Conservation (phyloP, 2,113 vertebrate species). For the Dasypus novemcinctus region DNA sequence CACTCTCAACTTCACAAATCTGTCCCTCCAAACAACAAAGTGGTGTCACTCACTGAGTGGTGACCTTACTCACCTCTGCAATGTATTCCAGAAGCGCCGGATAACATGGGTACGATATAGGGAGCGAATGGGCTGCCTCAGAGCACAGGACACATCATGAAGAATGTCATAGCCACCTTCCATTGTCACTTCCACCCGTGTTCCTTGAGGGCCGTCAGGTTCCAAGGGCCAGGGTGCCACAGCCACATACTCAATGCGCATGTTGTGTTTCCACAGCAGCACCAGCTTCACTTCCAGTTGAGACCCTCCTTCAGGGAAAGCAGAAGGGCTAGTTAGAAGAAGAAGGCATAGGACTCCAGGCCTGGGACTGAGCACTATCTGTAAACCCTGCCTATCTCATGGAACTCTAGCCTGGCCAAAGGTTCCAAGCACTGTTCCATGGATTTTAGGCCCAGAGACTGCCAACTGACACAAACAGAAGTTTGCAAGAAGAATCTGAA, state of each 20-base stretch:
- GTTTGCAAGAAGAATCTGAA: background rate
- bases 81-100: constrained; percentile 98
- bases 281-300: constrained; percentile 97
- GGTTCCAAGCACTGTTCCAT: background rate
- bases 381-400: background rate
- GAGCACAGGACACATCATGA: constrained; percentile 97
- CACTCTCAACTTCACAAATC: background rate
- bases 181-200: constrained; percentile 97
- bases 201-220: constrained; percentile 83
- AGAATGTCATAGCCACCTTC: constrained; percentile 99
- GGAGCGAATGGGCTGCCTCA: constrained; percentile 97
- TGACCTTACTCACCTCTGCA: constrained; percentile 90
- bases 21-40: background rate
- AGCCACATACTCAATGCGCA: constrained; percentile 96
- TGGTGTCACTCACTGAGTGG: background rate
- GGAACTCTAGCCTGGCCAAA: background rate
- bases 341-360: background rate
- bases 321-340: background rate
- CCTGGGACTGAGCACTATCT: background rate
- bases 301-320: constrained; percentile 86
- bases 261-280: constrained; percentile 98
- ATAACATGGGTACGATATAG: constrained; percentile 97
- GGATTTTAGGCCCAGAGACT: background rate
- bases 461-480: background rate
- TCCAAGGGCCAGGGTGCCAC: constrained; percentile 94